Percentiles rank a stretch among this genome's conserved stretches.
Evolutionary conservation across 1,140 invertebrate species (phyloP).

Genomic region (Rhopalosiphum maidis): DNA sequence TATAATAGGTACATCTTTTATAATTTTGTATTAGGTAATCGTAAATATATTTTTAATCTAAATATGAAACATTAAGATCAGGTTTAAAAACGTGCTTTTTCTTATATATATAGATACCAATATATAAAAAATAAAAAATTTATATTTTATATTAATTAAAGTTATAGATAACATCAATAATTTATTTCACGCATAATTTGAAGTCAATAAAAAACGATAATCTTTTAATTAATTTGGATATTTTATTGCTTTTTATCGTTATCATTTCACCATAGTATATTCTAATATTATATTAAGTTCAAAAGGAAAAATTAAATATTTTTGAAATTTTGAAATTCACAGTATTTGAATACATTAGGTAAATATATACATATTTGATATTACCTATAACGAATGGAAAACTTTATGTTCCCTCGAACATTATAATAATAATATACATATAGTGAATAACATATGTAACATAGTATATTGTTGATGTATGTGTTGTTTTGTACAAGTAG

Average conservation of each 20-base stretch:
- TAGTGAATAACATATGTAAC: not conserved
- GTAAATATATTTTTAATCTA: too few species aligned
- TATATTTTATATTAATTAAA: too few species aligned
- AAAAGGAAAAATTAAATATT: not conserved
- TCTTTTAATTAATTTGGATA: not conserved
- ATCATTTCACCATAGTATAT: not conserved
- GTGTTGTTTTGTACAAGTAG: not conserved
- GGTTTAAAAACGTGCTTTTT: too few species aligned
- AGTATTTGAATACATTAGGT: not conserved
- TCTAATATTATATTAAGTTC: not conserved
- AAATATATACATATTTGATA: slow-evolving; percentile 4
- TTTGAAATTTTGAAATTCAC: not conserved
- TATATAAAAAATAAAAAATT: too few species aligned
- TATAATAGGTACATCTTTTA: too few species aligned
- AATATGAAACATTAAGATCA: too few species aligned
- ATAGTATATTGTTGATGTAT: slow-evolving; percentile 35
- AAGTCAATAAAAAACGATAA: not conserved
- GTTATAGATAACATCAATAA: too few species aligned
- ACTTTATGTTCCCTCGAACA: slow-evolving; percentile 25
- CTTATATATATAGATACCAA: too few species aligned
- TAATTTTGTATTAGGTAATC: too few species aligned
- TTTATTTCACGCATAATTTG: too few species aligned
- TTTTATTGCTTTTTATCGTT: not conserved
- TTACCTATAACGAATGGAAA: not conserved
- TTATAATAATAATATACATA: slow-evolving; percentile 36